Evolutionary conservation across 2,113 vertebrate genomes (phyloP).

Genomic region (Oncorhynchus gorbuscha): DNA sequence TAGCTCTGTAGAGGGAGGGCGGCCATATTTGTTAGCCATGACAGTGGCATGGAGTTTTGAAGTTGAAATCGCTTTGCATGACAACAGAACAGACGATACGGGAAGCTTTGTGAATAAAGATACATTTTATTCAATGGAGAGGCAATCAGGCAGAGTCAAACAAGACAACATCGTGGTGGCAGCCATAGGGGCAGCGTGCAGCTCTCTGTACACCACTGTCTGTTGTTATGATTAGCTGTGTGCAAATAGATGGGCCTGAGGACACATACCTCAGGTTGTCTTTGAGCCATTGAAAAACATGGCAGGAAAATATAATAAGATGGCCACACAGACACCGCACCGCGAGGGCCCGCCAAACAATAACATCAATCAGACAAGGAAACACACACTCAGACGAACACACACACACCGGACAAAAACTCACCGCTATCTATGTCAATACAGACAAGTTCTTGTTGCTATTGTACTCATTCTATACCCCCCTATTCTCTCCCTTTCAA

Average conservation of each 20-base stretch:
- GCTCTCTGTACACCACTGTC: background rate
- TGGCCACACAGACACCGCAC: background rate
- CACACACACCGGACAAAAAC: background rate
- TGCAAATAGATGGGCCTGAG: slow-evolving; percentile 32
- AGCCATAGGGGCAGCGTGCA: slow-evolving; percentile 1
- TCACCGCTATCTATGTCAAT: too few relatives aligned
- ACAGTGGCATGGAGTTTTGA: background rate
- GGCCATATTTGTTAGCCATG: background rate
- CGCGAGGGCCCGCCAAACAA: background rate
- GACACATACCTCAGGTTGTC: background rate
- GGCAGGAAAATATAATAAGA: background rate
- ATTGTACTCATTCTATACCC: background rate
- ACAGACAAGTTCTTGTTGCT: background rate
- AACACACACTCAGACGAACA: background rate
- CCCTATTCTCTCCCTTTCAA: background rate
- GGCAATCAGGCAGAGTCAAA: slow-evolving; percentile 18
- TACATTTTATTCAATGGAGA: slow-evolving; percentile 14
- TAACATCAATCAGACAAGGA: background rate
- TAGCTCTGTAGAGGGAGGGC: background rate
- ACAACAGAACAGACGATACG: slow-evolving; percentile 9
- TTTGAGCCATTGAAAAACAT: background rate
- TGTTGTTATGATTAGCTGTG: slow-evolving; percentile 37
- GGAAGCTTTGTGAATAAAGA: slow-evolving; percentile 25
- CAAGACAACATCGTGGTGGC: background rate
- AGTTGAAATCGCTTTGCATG: slow-evolving; percentile 25